phyloP scores from a whole-genome alignment of 2,888 invertebrate genomes.

The Pachymerium ferrugineum region DNA sequence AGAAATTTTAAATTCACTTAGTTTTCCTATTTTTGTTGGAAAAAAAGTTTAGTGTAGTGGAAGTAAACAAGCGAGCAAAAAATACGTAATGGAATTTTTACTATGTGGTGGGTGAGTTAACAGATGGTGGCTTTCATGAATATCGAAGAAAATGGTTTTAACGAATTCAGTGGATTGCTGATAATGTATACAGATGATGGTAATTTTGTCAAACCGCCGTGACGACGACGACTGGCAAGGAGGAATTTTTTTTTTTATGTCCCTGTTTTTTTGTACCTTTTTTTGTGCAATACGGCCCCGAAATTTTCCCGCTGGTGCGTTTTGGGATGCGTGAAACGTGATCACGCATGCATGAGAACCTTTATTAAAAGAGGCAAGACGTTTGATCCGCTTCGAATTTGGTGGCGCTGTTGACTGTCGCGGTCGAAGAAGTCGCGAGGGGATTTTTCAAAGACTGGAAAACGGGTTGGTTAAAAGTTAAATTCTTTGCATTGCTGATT shows the following conservation, averaged over 20 bases:
- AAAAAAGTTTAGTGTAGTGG: neutral
- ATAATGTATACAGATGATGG: slow-evolving; percentile 12
- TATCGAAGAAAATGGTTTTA: neutral
- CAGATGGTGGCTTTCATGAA: slow-evolving; percentile 4
- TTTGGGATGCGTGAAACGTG: slow-evolving; percentile 16
- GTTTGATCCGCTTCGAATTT: slow-evolving; percentile 7
- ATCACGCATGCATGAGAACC: neutral
- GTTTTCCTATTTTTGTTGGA: neutral
- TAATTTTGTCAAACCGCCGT: slow-evolving; percentile 15
- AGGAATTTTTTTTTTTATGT: neutral
- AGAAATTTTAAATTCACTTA: slow-evolving; percentile 9
- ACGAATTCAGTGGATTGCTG: slow-evolving; percentile 17
- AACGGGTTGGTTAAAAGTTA: too few species aligned
- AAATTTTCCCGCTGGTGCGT: neutral
- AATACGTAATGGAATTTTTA: slow-evolving; percentile 17
- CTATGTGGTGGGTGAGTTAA: neutral
- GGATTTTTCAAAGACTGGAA: neutral
- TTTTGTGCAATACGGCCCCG: neutral
- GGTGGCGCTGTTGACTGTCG: neutral
- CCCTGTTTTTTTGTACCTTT: neutral
- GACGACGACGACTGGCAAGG: neutral
- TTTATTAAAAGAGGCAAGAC: slow-evolving; percentile 5
- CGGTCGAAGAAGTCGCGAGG: neutral
- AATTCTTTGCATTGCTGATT: too few species aligned
- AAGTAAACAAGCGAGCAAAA: neutral